phyloP scores from a whole-genome alignment of 2,113 vertebrate species.

The Hystrix cristata region DNA sequence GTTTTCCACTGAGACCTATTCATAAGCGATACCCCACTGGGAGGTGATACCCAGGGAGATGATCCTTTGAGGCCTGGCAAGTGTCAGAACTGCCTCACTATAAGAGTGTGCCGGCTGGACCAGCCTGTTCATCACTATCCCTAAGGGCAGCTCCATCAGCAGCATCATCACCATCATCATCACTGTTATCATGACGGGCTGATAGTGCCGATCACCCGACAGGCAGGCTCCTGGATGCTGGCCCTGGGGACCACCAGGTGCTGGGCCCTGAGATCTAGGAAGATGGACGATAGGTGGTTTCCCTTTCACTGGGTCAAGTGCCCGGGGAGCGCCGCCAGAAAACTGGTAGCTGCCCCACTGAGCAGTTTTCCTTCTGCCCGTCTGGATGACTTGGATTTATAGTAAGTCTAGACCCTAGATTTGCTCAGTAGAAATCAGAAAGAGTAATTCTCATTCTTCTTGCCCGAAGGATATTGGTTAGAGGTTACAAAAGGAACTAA shows the following conservation, averaged over 20 bases:
- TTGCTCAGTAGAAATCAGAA: not conserved
- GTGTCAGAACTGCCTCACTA: slow-evolving; percentile 41
- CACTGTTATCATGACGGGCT: slow-evolving; percentile 31
- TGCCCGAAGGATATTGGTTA: not conserved
- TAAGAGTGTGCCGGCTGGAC: not conserved
- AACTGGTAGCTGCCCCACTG: not conserved
- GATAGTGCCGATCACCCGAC: not conserved
- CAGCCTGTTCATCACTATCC: not conserved
- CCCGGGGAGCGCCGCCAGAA: not conserved
- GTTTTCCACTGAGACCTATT: slow-evolving; percentile 72
- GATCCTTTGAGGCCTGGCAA: slow-evolving; percentile 58
- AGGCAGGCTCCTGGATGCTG: not conserved
- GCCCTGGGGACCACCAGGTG: not conserved
- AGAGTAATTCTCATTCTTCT: not conserved
- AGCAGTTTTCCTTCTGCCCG: not conserved
- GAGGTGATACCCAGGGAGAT: slow-evolving; percentile 53
- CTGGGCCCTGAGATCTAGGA: not conserved
- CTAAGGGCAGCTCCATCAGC: not conserved
- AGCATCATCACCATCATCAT: slow-evolving; percentile 47
- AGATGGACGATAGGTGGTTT: not conserved
- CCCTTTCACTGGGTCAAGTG: not conserved
- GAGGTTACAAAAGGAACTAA: not conserved
- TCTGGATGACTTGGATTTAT: not conserved
- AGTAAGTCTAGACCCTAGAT: not conserved
- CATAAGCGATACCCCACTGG: slow-evolving; percentile 56